Percentiles rank a stretch among this genome's conserved stretches.
Conservation (phyloP, 1,140 invertebrate genomes). For the Anastatus disparis region DNA sequence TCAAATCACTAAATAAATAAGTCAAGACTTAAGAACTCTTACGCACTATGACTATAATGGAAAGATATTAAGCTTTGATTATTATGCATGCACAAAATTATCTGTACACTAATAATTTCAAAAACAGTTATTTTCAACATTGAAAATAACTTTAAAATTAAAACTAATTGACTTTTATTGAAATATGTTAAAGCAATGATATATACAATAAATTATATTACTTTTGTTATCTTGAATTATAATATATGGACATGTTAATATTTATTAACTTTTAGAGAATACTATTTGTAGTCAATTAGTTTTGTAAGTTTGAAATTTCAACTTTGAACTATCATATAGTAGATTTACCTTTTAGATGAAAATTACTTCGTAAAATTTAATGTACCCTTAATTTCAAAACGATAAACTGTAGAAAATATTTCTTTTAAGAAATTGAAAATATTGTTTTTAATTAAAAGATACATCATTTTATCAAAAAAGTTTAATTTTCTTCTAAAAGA, state of each 20-base stretch:
- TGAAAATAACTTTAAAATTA: slow-evolving; percentile 1
- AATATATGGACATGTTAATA: not conserved
- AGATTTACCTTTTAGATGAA: slow-evolving; percentile 7
- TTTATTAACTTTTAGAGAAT: not conserved
- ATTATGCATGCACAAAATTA: slow-evolving; percentile 13
- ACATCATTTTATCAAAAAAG: too few species aligned
- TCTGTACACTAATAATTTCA: not conserved
- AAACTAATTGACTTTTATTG: slow-evolving; percentile 22
- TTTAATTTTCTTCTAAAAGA: slow-evolving; percentile 21
- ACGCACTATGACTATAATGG: not conserved
- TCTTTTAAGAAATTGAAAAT: too few species aligned
- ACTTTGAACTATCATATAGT: not conserved
- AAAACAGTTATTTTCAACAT: not conserved
- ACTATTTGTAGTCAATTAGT: not conserved
- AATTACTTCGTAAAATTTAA: not conserved
- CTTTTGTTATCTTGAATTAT: not conserved
- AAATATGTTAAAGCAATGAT: not conserved
- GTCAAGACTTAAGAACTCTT: slow-evolving; percentile 11
- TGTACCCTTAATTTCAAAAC: too few species aligned
- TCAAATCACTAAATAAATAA: slow-evolving; percentile 22
- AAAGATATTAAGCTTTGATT: not conserved
- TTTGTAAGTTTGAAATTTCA: slow-evolving; percentile 5
- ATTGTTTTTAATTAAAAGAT: too few species aligned
- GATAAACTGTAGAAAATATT: too few species aligned
- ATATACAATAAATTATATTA: not conserved